These are phyloP conservation scores for Entomobrya multifasciata DNA, from an alignment of 2,888 invertebrate species.

Conservation along the genomic window DNA sequence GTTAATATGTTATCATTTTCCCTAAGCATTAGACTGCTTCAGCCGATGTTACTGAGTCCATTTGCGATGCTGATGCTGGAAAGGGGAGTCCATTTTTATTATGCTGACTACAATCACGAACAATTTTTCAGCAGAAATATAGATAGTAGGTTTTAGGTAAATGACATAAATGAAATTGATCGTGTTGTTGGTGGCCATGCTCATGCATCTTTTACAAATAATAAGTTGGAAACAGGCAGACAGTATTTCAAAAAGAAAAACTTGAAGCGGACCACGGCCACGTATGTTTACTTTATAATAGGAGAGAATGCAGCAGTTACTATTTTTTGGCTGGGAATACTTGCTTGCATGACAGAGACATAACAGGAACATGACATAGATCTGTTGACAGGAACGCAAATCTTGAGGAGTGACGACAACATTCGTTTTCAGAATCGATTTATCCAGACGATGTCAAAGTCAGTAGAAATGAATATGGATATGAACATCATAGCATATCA, in stretches of 20 bases:
- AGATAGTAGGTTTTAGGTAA: too few relatives aligned
- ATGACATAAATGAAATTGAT: not conserved
- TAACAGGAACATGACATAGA: slow-evolving; percentile 37
- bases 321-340: too few relatives aligned
- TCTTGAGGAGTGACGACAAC: slow-evolving; percentile 10
- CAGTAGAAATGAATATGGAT: slow-evolving; percentile 46
- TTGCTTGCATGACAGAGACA: slow-evolving; percentile 26
- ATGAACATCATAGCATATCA: slow-evolving; percentile 26
- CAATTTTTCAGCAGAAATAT: not conserved
- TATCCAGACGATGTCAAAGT: slow-evolving; percentile 46
- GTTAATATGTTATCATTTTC: not conserved
- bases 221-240: too few relatives aligned
- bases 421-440: slow-evolving; percentile 46
- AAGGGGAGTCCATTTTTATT: slow-evolving; percentile 12
- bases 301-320: too few relatives aligned
- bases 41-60: not conserved
- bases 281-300: too few relatives aligned
- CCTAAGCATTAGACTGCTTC: not conserved
- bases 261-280: too few relatives aligned
- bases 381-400: slow-evolving; percentile 28
- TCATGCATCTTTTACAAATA: too few relatives aligned
- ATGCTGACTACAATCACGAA: not conserved
- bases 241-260: too few relatives aligned
- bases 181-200: not conserved
- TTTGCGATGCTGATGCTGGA: not conserved